Conservation (phyloP, 1,140 invertebrate species). For the Chrysopa pallens region DNA sequence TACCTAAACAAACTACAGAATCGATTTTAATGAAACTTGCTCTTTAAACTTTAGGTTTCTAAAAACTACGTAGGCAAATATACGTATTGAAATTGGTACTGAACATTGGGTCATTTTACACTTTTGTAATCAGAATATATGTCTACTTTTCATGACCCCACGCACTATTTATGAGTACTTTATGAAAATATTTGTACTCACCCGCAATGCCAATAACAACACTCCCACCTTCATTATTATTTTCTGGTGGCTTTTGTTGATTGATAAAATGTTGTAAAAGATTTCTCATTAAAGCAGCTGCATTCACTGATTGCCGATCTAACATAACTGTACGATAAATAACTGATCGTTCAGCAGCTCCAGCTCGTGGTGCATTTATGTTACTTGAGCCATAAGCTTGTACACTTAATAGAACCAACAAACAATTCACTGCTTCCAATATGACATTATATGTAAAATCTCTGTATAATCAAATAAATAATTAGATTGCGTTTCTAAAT, state of each 20-base stretch:
- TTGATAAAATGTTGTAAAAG: constrained; percentile 61
- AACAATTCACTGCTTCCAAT: constrained; percentile 70
- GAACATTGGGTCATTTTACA: too few species aligned
- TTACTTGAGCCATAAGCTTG: constrained; percentile 51
- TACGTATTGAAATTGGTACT: too few species aligned
- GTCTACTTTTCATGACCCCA: too few species aligned
- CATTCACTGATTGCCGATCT: constrained; percentile 47
- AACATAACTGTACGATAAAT: constrained; percentile 53
- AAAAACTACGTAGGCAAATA: too few species aligned
- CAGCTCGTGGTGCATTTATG: constrained; percentile 26
- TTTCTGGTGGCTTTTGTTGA: constrained; percentile 54
- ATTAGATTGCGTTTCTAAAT: too few species aligned
- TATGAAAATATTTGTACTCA: constrained; percentile 23
- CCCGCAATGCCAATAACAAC: constrained; percentile 68
- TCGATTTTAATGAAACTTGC: too few species aligned
- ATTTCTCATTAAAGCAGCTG: constrained; percentile 54
- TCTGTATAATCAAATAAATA: too few species aligned
- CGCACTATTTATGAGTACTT: too few species aligned
- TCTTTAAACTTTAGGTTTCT: too few species aligned
- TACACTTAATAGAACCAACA: constrained; percentile 72
- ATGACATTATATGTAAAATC: constrained; percentile 79
- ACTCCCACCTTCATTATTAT: constrained; percentile 46
- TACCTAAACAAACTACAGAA: too few species aligned
- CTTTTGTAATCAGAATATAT: too few species aligned
- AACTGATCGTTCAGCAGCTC: constrained; percentile 28